phyloP scores from a whole-genome alignment of 2,113 vertebrate genomes.

The Mobula hypostoma region DNA sequence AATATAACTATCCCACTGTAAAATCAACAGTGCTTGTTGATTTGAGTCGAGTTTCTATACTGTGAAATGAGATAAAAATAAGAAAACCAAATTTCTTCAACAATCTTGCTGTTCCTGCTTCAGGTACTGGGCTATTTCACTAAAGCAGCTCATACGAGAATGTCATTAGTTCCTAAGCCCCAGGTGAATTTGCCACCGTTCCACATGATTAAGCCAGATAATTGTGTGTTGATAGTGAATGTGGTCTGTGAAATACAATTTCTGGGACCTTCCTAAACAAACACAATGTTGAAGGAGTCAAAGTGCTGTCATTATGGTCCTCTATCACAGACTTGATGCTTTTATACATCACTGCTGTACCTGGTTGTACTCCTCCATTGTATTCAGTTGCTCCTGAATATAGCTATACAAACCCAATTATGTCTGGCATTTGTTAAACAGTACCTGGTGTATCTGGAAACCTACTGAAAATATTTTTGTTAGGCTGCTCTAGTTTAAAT shows the following conservation, averaged over 20 bases:
- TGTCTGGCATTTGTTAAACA: conserved; percentile 4
- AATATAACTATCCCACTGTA: conserved; percentile 68
- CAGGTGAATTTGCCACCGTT: conserved; percentile 99
- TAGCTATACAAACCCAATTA: conserved; percentile 48
- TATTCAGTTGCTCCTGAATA: conserved; percentile 53
- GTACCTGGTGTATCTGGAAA: conserved; percentile 32
- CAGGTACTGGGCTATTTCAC: conserved; percentile 98
- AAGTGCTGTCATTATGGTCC: conserved; percentile 70
- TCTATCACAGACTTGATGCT: conserved; percentile 67
- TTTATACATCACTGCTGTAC: conserved; percentile 57
- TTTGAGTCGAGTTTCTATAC: conserved; percentile 74
- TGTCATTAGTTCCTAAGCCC: conserved; percentile 99
- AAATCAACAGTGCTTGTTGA: conserved; percentile 77
- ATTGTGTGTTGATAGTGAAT: conserved; percentile 99
- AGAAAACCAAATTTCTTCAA: conserved; percentile 98
- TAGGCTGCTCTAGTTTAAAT: neutral
- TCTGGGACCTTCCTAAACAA: conserved; percentile 99
- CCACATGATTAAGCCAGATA: conserved; percentile 99
- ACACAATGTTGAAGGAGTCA: conserved; percentile 88
- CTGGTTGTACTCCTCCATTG: conserved; percentile 53
- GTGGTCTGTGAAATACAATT: conserved; percentile 99
- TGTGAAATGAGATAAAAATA: conserved; percentile 77
- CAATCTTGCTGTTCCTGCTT: conserved; percentile 98
- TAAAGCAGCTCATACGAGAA: conserved; percentile 98
- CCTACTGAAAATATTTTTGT: conserved; percentile 27